Evolutionary conservation across 2,888 invertebrate genomes (phyloP).

Genomic region (Drosophila emarginata): DNA sequence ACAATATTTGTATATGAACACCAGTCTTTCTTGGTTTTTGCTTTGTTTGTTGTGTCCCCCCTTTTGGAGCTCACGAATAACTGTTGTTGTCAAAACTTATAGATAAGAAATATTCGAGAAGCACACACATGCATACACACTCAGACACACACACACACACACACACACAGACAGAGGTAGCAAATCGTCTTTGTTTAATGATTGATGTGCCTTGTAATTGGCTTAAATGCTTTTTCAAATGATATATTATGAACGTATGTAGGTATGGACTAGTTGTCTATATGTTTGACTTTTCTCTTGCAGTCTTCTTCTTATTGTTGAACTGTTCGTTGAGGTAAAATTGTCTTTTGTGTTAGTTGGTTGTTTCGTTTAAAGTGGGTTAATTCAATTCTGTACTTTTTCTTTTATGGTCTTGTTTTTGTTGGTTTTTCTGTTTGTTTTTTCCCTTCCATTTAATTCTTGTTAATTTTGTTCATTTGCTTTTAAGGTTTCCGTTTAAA

Average conservation of each 20-base stretch:
- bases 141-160: too few species aligned
- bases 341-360: slow-evolving; percentile 5
- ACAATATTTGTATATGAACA: too few species aligned
- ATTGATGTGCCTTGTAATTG: slow-evolving; percentile 70
- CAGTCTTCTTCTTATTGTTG: slow-evolving; percentile 26
- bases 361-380: slow-evolving; percentile 28
- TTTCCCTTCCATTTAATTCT: slow-evolving; percentile 20
- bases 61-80: background rate
- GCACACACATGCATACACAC: too few species aligned
- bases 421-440: slow-evolving; percentile 11
- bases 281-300: slow-evolving; percentile 19
- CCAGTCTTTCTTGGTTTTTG: too few species aligned
- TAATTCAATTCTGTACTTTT: slow-evolving; percentile 11
- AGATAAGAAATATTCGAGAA: too few species aligned
- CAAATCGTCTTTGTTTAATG: slow-evolving; percentile 46
- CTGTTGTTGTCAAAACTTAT: background rate
- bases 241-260: slow-evolving; percentile 5
- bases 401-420: background rate
- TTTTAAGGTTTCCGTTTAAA: background rate
- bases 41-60: background rate
- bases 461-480: background rate
- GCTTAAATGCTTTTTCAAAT: slow-evolving; percentile 57
- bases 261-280: background rate
- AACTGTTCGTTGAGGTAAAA: background rate
- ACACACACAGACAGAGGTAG: background rate